Percentiles rank a stretch among this genome's conserved stretches.
Evolutionary conservation across 2,797 vertebrate species (phyloP).

Genomic region (Hyperoplus lanceolatus): DNA sequence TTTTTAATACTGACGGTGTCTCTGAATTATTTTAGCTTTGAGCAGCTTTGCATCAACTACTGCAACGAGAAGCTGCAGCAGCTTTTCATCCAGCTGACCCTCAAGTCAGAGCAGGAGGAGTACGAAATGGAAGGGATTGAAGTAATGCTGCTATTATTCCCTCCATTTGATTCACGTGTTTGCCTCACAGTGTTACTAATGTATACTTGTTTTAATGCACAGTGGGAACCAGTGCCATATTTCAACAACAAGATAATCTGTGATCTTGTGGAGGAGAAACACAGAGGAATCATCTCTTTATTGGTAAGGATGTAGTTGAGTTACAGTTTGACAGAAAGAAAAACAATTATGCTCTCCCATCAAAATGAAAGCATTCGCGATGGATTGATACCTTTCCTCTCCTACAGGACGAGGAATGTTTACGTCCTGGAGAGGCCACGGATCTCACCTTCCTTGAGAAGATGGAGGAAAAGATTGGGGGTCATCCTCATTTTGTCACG

Average conservation of each 20-base stretch:
- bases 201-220: slow-evolving; percentile 16
- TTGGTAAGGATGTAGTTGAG: slow-evolving; percentile 55
- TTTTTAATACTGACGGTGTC: neutral
- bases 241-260: slow-evolving; percentile 99
- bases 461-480: slow-evolving; percentile 92
- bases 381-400: neutral
- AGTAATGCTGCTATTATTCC: slow-evolving; percentile 76
- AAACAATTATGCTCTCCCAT: neutral
- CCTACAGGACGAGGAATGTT: slow-evolving; percentile 93
- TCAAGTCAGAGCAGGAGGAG: slow-evolving; percentile 96
- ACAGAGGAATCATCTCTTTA: slow-evolving; percentile 93
- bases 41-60: slow-evolving; percentile 99
- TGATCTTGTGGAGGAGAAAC: slow-evolving; percentile 94
- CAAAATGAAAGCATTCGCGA: neutral
- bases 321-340: neutral
- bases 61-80: slow-evolving; percentile 99
- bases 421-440: slow-evolving; percentile 93
- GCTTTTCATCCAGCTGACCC: slow-evolving; percentile 93
- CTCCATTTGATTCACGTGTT: neutral
- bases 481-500: slow-evolving; percentile 95
- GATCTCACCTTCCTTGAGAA: slow-evolving; percentile 95
- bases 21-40: slow-evolving; percentile 86
- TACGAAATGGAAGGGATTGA: slow-evolving; percentile 95
- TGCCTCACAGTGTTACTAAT: neutral
- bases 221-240: slow-evolving; percentile 97